Evolutionary conservation across 2,797 vertebrate genomes (phyloP), one percentile per base, ranked within the genome.

Genomic region (Megaceryle alcyon): DNA sequence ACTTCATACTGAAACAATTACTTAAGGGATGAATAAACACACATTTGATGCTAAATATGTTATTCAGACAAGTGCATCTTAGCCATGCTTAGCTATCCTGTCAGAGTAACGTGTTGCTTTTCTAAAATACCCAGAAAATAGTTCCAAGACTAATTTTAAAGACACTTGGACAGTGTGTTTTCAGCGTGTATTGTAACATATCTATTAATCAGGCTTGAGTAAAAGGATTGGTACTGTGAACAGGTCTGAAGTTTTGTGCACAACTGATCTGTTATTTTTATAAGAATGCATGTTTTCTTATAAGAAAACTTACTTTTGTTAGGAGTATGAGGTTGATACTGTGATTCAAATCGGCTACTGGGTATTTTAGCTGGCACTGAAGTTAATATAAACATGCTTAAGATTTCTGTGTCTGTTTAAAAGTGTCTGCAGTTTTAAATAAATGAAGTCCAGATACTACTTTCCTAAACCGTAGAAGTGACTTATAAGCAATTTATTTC

Each of bases 371-470:
- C 39, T 10, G 28, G n/a, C 15, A 41, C 12, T 76, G 3, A 78
- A 86, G 31, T 86, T 73, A 66, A 80, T 60, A 22, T 25, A 46
- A 81, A 22, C 17, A 61, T 72, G 25, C 31, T 77, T 86, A 25
- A 49, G 49, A 64, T 84, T 92, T 71, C 53, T 93, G 23, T 80
- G 64, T 46, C 56, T 86, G 18, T 86, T 89, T 46, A 46, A 57
- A 75, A 92, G 39, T 82, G 63, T 54, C 59, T 88, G 54, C 33
- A 88, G 71, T 76, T 94, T 94, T 72, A 88, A 91, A 84, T 72
- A 72, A 88, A 53, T 1, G 7, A 80, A 16, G 77, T 93, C 46
- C 66, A 88, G n/a, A 41, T 73, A 63, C 18, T 71, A 4, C 46
- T 76, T 88, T 80, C 46, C 39, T 82, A 6, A 61, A 33, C 31